phyloP scores from a whole-genome alignment of 2,888 invertebrate genomes.

The Schrankia costaestrigalis region DNA sequence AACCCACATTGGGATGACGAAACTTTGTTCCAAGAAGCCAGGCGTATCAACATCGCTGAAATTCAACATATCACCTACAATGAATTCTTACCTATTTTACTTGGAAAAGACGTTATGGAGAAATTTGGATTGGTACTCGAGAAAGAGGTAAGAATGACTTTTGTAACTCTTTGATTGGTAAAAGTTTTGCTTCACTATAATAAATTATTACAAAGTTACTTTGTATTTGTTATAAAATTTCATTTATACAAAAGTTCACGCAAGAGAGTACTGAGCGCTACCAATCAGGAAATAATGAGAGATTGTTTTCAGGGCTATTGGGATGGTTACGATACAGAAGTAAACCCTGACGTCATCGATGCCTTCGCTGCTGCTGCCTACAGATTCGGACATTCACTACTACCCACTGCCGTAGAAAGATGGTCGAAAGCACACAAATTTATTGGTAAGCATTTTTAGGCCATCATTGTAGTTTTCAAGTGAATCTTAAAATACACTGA shows the following conservation, averaged over 20 bases:
- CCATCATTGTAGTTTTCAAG: too few relatives aligned
- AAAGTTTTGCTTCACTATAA: too few relatives aligned
- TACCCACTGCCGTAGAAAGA: conserved; percentile 94
- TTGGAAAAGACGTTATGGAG: conserved; percentile 95
- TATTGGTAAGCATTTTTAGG: conserved; percentile 81
- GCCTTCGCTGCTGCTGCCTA: conserved; percentile 96
- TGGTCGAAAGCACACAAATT: conserved; percentile 98
- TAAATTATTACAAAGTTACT: too few relatives aligned
- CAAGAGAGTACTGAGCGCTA: too few relatives aligned
- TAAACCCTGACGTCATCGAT: conserved; percentile 93
- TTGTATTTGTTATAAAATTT: too few relatives aligned
- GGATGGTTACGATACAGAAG: conserved; percentile 90
- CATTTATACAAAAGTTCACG: too few relatives aligned
- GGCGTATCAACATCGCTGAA: conserved; percentile 91
- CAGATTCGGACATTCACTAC: conserved; percentile 93
- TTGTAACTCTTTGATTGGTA: not conserved
- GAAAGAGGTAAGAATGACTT: conserved; percentile 81
- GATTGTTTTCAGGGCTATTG: conserved; percentile 83
- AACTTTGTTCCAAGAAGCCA: conserved; percentile 92
- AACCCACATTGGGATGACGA: conserved; percentile 98
- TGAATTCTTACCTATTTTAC: conserved; percentile 92
- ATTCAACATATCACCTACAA: conserved; percentile 95
- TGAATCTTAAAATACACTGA: too few relatives aligned
- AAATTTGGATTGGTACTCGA: conserved; percentile 92
- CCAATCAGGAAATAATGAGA: too few relatives aligned